Base-by-base conservation (phyloP, 2,888 invertebrate species). In the Platypus cylindrus region DNA sequence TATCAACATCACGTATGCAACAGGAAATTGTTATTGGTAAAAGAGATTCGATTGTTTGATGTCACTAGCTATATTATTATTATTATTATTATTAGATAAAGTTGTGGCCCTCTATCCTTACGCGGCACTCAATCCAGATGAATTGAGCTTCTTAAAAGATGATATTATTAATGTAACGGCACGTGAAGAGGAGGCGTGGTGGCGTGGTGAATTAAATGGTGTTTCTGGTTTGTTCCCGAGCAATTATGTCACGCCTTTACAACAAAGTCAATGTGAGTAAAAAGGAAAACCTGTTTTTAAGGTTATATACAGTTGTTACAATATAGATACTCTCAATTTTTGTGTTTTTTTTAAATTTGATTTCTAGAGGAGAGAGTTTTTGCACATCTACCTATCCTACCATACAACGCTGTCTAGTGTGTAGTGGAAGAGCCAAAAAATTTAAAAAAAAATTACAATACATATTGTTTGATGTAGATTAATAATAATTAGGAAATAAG, bases 121-220 rank as follows among this genome's bases (percentile, higher is more conserved):
- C 66, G 76, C 82, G 36, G 93, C 94, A 28, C 83, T 89, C 60
- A 93, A 94, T 57, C 82, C 84, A 8, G 97, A 98, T 60, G 97
- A 98, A 59, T 65, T 97, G 37, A 85, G 80, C 45, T 89, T 97
- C 58, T 78, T 82, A 38, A 87, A 90, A 58, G 90, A 89, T 48
- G 90, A 90, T 54, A 83, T 89, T 31, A 89, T 91, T 32, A 80
- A 80, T 8, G 82, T 91, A 27, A 72, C 93, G 3, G 84, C 85
- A 32, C 76, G 90, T 36, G 91, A 91, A 50, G 94, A 94, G 54
- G 82, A 85, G n/a, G 84, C 90, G 32, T 95, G 95, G 95, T 95
- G 94, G 94, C 81, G 84, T 59, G 95, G 95, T 34, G 90, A 93
- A 66, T 68, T 87, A 24, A 84, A 87, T 47, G 90, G 90, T 2